These are phyloP conservation scores for Belgica antarctica DNA, from an alignment of 2,888 invertebrate species.

Conservation along the genomic window DNA sequence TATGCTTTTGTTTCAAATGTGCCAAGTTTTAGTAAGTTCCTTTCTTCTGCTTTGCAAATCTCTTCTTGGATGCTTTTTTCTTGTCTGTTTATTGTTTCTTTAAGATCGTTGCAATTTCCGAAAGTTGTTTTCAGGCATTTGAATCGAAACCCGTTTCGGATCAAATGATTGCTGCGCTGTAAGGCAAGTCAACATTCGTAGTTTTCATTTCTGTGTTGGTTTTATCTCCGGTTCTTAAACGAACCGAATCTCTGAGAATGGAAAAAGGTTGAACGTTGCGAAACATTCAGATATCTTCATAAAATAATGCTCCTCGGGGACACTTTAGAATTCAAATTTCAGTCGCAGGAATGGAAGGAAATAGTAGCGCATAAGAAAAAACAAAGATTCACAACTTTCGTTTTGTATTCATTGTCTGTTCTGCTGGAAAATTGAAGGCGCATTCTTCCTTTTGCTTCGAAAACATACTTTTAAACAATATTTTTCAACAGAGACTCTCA, in stretches of 20 bases:
- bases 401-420: conserved; percentile 21
- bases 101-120: background rate
- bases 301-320: conserved; percentile 45
- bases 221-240: conserved; percentile 8
- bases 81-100: background rate
- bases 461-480: background rate
- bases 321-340: conserved; percentile 17
- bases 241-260: background rate
- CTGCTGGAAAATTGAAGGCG: conserved; percentile 14
- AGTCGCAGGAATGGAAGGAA: background rate
- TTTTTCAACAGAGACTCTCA: background rate
- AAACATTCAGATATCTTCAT: conserved; percentile 44
- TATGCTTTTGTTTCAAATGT: conserved; percentile 32
- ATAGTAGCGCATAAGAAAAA: background rate
- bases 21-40: conserved; percentile 24
- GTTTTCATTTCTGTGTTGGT: background rate
- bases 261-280: conserved; percentile 13
- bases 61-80: background rate
- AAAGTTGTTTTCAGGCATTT: background rate
- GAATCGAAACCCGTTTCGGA: background rate
- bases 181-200: background rate
- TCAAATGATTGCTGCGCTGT: too few species aligned
- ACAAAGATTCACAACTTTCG: conserved; percentile 26
- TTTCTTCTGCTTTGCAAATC: background rate
- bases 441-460: background rate